Base-by-base conservation (phyloP, 2,797 vertebrate species). In the Sternarchorhynchus goeldii region DNA sequence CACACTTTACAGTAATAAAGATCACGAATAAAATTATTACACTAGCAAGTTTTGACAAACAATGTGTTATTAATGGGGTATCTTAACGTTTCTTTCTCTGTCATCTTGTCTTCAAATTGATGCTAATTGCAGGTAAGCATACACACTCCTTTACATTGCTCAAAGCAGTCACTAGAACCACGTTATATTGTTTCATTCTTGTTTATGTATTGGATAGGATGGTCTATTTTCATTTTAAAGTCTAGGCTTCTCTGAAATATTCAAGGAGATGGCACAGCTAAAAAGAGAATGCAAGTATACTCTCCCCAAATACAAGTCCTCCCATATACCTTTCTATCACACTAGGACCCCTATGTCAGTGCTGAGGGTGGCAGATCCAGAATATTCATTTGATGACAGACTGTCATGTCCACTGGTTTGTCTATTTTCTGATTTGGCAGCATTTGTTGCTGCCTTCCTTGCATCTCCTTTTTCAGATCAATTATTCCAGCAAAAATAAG, bases 401-500 rank as follows among this genome's bases (percentile, higher is more conserved):
- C 6, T 20, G 68, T 70, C 66, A 55, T 29, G 25, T 68, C 45
- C 21, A 57, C 6, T 20, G 68, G 56, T 45, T 31, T 29, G 25
- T 68, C 45, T 12, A 14, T 14, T 8, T 41, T 41, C 39, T 41
- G 39, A 41, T 6, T 41, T 50, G 45, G 45, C 3, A 12, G 10
- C 12, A 2, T 50, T 50, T 50, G 45, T 50, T 50, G 12, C 45
- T 50, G 45, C 39, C 10, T 65, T 50, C 14, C 45, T 12, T 50
- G 45, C 39, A 7, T 65, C 50, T n/a, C 4, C 21, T 55, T 57
- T 76, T 67, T 50, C 74, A 59, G 74, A 67, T 76, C 74, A 76
- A 67, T 76, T 76, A 76, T 76, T 76, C 53, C 64, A 68, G 67
- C 55, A 55, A 76, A 76, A 76, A 68, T 67, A 68, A 58, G 55